These are phyloP conservation scores for Hycleus phaleratus DNA, from an alignment of 1,140 invertebrate genomes.

Conservation along the genomic window DNA sequence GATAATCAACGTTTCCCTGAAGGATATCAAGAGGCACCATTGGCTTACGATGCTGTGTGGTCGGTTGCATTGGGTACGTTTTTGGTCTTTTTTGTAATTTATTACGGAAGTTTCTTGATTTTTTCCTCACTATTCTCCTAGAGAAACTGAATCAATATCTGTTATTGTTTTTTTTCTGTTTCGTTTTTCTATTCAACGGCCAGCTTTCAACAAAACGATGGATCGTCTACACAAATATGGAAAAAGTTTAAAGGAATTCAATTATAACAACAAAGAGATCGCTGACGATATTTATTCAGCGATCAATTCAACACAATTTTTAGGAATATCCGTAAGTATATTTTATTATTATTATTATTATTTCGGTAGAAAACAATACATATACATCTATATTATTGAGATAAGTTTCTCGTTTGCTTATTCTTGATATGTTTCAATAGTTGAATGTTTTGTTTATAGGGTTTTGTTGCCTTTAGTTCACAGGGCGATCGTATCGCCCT, in stretches of 20 bases:
- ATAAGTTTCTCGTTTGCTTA: too few relatives aligned
- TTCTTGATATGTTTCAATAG: too few relatives aligned
- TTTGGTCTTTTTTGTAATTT: not conserved
- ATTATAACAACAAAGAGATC: constrained; percentile 93
- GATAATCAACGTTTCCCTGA: constrained; percentile 76
- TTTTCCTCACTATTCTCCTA: not conserved
- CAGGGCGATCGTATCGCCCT: constrained; percentile 97
- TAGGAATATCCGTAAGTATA: constrained; percentile 88
- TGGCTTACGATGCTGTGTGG: constrained; percentile 99
- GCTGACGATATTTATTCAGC: constrained; percentile 93
- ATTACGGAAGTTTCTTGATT: too few relatives aligned
- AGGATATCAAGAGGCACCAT: constrained; percentile 95
- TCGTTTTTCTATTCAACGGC: not conserved
- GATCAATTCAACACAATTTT: constrained; percentile 94
- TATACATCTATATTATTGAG: too few relatives aligned
- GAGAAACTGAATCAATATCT: not conserved
- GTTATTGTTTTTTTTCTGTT: constrained; percentile 5
- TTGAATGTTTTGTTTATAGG: constrained; percentile 49
- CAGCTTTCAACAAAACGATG: constrained; percentile 94
- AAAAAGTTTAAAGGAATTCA: constrained; percentile 87
- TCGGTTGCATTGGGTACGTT: constrained; percentile 76
- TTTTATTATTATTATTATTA: constrained; percentile 1
- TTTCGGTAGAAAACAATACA: not conserved
- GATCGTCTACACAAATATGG: constrained; percentile 69
- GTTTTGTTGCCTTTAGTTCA: constrained; percentile 89